Evolutionary conservation across 2,888 invertebrate genomes (phyloP).

Genomic region (Phymatocera aterrima): DNA sequence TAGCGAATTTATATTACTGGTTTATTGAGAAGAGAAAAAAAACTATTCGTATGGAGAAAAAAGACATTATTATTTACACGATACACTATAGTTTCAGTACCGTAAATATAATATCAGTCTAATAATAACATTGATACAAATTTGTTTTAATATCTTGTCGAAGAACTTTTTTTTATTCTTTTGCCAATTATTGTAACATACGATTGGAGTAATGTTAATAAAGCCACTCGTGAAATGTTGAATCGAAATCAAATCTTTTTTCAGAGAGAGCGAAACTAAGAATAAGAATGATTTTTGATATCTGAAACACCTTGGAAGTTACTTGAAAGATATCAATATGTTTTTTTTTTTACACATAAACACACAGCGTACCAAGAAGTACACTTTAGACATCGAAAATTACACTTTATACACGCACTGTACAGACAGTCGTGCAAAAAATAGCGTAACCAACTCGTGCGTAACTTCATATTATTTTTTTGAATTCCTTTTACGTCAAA

Average conservation of each 20-base stretch:
- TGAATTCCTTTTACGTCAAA: background rate
- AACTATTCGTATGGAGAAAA: background rate
- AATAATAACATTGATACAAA: background rate
- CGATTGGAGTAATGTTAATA: background rate
- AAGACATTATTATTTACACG: background rate
- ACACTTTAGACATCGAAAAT: no score
- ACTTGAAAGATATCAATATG: slow-evolving; percentile 1
- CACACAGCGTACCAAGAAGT: no score
- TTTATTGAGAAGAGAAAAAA: background rate
- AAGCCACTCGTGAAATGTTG: background rate
- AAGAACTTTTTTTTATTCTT: background rate
- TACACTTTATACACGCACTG: no score
- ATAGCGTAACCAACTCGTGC: background rate
- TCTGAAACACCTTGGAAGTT: slow-evolving; percentile 13
- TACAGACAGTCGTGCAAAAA: no score
- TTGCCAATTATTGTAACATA: background rate
- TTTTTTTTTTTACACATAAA: background rate
- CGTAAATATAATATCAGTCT: background rate
- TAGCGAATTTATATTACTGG: background rate
- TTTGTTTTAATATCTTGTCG: background rate
- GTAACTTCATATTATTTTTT: background rate
- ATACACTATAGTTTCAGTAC: background rate
- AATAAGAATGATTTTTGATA: background rate
- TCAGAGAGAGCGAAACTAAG: no score
- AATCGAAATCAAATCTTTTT: background rate